A percentile compares a stretch with the other conserved stretches of the same genome.
Evolutionary conservation across 2,113 vertebrate genomes (phyloP).

Genomic region (Gambusia holbrooki): DNA sequence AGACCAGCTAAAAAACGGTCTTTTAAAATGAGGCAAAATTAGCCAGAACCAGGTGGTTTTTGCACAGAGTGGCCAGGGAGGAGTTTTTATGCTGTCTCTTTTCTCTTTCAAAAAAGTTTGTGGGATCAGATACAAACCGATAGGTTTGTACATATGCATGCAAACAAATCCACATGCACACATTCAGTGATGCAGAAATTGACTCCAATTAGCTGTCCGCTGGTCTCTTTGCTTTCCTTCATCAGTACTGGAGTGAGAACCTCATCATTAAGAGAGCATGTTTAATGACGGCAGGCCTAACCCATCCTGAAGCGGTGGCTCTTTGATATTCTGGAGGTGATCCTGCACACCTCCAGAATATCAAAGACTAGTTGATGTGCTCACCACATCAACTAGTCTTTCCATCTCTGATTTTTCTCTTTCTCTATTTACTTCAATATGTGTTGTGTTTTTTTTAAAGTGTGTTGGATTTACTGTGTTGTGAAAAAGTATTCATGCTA

Average conservation of each 20-base stretch:
- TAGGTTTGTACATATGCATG: neutral
- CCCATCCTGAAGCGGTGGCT: conserved; percentile 48
- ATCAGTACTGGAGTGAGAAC: conserved; percentile 64
- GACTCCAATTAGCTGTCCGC: conserved; percentile 73
- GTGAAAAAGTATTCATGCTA: neutral
- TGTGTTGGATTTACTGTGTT: neutral
- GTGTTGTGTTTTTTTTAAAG: neutral
- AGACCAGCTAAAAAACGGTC: conserved; percentile 35
- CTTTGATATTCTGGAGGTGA: conserved; percentile 73
- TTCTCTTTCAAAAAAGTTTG: conserved; percentile 5
- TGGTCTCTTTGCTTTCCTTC: conserved; percentile 63
- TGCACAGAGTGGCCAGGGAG: conserved; percentile 15
- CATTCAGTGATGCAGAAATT: conserved; percentile 60
- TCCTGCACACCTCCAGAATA: conserved; percentile 37
- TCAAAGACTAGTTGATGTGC: neutral
- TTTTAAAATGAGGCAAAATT: conserved; percentile 55
- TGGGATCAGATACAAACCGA: conserved; percentile 6
- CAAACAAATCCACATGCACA: conserved; percentile 11
- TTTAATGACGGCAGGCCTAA: conserved; percentile 63
- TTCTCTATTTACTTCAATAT: conserved; percentile 18
- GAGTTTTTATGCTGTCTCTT: conserved; percentile 16
- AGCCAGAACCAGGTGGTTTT: conserved; percentile 42
- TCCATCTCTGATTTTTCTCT: conserved; percentile 26
- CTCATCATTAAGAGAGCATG: conserved; percentile 73
- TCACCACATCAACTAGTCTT: conserved; percentile 15